These are phyloP conservation scores for Platyrinchus mystaceus DNA, from an alignment of 2,797 vertebrate species.

Conservation along the genomic window DNA sequence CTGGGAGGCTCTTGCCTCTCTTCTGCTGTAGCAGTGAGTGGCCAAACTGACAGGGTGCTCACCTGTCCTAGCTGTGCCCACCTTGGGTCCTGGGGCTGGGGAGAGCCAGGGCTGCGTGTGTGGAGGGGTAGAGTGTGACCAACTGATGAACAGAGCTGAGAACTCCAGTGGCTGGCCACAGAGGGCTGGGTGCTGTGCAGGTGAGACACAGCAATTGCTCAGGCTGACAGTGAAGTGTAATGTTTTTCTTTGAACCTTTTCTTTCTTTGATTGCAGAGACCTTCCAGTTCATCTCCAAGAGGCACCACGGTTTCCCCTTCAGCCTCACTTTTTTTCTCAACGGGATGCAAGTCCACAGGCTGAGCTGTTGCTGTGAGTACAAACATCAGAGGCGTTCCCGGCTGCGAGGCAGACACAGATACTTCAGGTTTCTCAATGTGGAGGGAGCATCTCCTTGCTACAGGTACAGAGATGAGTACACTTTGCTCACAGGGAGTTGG, in stretches of 20 bases:
- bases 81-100: not conserved
- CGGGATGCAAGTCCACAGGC: conserved; percentile 88
- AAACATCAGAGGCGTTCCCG: conserved; percentile 83
- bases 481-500: not conserved
- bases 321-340: conserved; percentile 95
- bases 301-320: conserved; percentile 93
- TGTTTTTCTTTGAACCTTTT: not conserved
- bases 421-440: conserved; percentile 85
- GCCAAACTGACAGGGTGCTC: not conserved
- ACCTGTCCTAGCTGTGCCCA: not conserved
- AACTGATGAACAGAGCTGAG: rapidly evolving
- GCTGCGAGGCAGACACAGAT: conserved; percentile 82
- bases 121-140: not conserved
- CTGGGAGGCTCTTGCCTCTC: not conserved
- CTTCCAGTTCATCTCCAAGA: conserved; percentile 88
- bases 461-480: conserved; percentile 74
- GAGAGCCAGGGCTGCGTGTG: not conserved
- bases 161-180: not conserved
- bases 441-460: conserved; percentile 92
- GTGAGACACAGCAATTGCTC: not conserved
- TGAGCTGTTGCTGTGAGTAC: conserved; percentile 97
- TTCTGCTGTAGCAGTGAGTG: not conserved
- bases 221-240: not conserved
- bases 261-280: conserved; percentile 75
- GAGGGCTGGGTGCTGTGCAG: not conserved